Percentiles rank a stretch among this genome's conserved stretches.
Conservation (phyloP, 2,888 invertebrate species). For the Heliconius hortense region DNA sequence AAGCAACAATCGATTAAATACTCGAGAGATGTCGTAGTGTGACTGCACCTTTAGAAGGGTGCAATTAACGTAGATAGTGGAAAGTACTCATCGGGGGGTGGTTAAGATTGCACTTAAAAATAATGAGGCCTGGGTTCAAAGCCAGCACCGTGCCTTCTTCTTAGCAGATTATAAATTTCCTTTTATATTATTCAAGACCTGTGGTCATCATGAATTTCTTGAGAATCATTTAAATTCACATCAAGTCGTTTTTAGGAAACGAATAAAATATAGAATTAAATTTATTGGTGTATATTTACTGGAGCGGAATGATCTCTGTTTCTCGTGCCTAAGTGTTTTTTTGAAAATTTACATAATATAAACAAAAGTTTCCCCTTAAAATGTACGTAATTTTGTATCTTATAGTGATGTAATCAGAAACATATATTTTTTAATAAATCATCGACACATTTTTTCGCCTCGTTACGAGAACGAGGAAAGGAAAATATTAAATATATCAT, state of each 20-base stretch:
- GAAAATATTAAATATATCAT: too few species aligned
- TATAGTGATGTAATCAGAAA: neutral
- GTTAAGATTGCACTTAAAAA: conserved; percentile 37
- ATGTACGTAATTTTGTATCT: neutral
- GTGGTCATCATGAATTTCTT: conserved; percentile 7
- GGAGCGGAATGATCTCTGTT: too few species aligned
- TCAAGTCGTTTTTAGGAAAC: neutral
- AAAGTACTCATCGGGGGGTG: conserved; percentile 28
- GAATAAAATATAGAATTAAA: neutral
- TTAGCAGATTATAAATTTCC: conserved; percentile 25
- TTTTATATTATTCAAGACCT: conserved; percentile 9
- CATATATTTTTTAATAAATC: neutral
- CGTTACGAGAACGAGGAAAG: too few species aligned
- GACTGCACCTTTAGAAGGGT: conserved; percentile 30
- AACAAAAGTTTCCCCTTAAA: neutral
- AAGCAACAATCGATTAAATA: neutral
- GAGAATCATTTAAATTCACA: conserved; percentile 5
- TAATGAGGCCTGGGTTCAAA: conserved; percentile 33
- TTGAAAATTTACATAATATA: neutral
- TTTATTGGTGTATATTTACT: too few species aligned
- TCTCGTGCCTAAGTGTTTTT: neutral
- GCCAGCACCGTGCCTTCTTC: conserved; percentile 11
- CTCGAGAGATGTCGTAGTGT: conserved; percentile 9
- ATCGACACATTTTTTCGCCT: neutral
- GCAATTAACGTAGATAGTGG: conserved; percentile 40